Conservation (phyloP, 2,888 invertebrate genomes). For the Harmothoe impar region DNA sequence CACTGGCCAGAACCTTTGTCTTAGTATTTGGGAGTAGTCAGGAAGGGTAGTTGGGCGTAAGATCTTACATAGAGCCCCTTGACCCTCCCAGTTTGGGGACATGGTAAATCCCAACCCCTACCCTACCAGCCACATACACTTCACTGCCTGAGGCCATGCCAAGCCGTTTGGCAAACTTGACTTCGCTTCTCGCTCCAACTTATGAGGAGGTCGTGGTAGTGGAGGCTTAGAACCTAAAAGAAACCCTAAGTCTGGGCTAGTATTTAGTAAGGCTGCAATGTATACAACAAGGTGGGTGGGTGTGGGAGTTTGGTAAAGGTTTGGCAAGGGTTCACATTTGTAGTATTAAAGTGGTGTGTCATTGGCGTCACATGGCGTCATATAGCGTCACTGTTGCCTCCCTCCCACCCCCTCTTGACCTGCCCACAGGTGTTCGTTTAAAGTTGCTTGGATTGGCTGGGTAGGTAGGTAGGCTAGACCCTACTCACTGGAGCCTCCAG, state of each 20-base stretch:
- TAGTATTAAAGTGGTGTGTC: background rate
- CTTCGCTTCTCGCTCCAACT: background rate
- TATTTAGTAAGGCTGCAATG: background rate
- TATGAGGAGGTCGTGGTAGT: background rate
- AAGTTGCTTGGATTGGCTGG: background rate
- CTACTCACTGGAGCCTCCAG: too few relatives aligned
- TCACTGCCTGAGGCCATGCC: conserved; percentile 36
- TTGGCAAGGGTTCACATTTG: background rate
- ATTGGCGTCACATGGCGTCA: conserved; percentile 17
- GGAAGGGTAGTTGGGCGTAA: too few relatives aligned
- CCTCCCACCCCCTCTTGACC: background rate
- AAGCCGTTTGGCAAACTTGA: conserved; percentile 62
- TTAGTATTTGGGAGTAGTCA: too few relatives aligned
- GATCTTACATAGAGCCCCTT: background rate
- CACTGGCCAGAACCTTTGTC: too few relatives aligned
- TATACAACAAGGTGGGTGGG: background rate
- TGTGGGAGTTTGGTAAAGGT: conserved; percentile 19
- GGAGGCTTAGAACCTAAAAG: too few relatives aligned
- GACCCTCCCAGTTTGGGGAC: background rate
- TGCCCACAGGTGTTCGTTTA: background rate
- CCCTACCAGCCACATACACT: background rate
- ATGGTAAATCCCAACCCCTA: background rate
- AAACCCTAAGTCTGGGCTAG: too few relatives aligned
- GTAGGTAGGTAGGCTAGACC: too few relatives aligned
- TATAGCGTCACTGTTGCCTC: background rate